Base-by-base conservation (phyloP, 1,140 invertebrate genomes). In the Brachionus rubens region DNA sequence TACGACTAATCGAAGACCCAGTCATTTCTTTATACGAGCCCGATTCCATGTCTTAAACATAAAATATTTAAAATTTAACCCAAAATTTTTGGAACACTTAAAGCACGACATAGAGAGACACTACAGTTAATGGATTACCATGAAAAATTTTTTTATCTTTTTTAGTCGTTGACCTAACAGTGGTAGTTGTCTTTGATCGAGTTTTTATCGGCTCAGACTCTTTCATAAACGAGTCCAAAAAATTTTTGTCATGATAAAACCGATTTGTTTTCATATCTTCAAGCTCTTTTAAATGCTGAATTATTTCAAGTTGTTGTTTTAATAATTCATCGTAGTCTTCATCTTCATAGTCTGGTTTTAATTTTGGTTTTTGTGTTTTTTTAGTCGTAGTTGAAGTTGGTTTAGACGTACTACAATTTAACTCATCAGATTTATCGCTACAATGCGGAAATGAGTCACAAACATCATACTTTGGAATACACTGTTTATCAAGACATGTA, bases 381-480 rank as follows among this genome's bases (percentile, higher is more conserved):
- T 21, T 10, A 7, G 10, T n/a, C n/a, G 4, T 46, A 21, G 10
- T 19, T 28, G 30, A 30, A 16, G 19, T 75, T 14, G 30, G 28
- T 50, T 24, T 75, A 41, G 28, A 40, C 19, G 47, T 16, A 21
- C 19, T 16, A 43, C 70, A 75, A 24, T 75, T 52, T 16, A 56
- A 16, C 41, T 75, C 70, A 30, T 75, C 70, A 24, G 48, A 19
- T 30, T 54, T 41, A 56, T 75, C 70, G 7, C 52, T 47, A 75
- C 70, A 75, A 50, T 75, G 70, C 14, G 9, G 9, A 0, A 75
- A 16, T 26, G 21, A 28, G 41, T 75, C 70, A 30, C 70, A 75
- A 19, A 75, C 70, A 30, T 75, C 70, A 75, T 75, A 75, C 0
- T 52, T 54, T 24, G 70, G 70, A 40, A 75, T 75, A 24, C 70